Evolutionary conservation across 2,888 invertebrate genomes (phyloP).

Genomic region (Teleiodes luculella): DNA sequence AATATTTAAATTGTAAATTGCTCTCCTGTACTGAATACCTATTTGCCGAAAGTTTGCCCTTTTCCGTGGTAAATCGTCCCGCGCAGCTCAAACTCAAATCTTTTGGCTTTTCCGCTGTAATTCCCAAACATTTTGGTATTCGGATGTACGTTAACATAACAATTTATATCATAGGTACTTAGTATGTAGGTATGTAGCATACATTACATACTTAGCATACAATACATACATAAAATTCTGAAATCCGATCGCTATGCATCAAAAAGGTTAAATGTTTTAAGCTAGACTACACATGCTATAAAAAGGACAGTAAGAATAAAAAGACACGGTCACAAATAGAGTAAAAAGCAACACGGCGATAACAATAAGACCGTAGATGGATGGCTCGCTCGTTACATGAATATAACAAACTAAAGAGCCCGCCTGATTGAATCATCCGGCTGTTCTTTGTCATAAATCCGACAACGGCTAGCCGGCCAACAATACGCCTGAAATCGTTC

Average conservation of each 20-base stretch:
- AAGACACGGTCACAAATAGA: conserved; percentile 35
- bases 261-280: background rate
- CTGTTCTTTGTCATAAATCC: conserved; percentile 78
- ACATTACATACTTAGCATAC: no score
- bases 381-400: conserved; percentile 57
- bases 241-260: no score
- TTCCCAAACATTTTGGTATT: conserved; percentile 2
- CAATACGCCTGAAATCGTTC: conserved; percentile 78
- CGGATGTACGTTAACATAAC: no score
- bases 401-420: conserved; percentile 77
- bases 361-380: conserved; percentile 64
- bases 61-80: conserved; percentile 43
- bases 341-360: conserved; percentile 55
- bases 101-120: conserved; percentile 6
- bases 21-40: conserved; percentile 75
- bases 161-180: no score
- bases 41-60: conserved; percentile 63
- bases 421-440: conserved; percentile 76
- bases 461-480: conserved; percentile 72
- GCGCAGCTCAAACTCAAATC: conserved; percentile 24
- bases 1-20: conserved; percentile 79
- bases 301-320: background rate
- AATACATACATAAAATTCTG: no score
- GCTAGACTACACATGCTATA: background rate
- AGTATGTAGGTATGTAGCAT: no score